Evolutionary conservation across 2,797 vertebrate species (phyloP).

Genomic region (Takifugu rubripes): DNA sequence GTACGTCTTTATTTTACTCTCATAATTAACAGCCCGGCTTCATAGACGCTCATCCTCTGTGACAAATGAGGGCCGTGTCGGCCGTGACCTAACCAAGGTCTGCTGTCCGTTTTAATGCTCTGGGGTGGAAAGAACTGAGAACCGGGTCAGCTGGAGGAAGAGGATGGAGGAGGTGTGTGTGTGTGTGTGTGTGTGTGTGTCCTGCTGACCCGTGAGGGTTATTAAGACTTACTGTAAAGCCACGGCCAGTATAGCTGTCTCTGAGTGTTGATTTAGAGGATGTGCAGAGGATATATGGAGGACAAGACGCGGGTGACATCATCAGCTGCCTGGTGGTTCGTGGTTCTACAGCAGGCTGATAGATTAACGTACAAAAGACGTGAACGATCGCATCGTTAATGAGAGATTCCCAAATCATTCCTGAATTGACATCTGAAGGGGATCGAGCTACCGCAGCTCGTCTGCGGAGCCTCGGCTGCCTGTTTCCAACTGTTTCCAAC

Average conservation of each 20-base stretch:
- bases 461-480: too few species aligned
- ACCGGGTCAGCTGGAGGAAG: slow-evolving; percentile 49
- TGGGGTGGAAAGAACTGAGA: slow-evolving; percentile 51
- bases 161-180: slow-evolving; percentile 19
- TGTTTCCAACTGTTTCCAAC: too few species aligned
- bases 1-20: slow-evolving; percentile 64
- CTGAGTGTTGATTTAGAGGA: slow-evolving; percentile 52
- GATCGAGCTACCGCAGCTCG: too few species aligned
- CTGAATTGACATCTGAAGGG: too few species aligned
- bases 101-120: slow-evolving; percentile 68
- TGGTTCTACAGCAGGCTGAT: too few species aligned
- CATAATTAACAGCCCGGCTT: slow-evolving; percentile 70
- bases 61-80: slow-evolving; percentile 73
- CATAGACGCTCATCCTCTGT: slow-evolving; percentile 61
- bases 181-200: background rate
- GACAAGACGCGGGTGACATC: slow-evolving; percentile 24
- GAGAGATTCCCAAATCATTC: too few species aligned
- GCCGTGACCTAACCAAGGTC: slow-evolving; percentile 69
- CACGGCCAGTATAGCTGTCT: slow-evolving; percentile 44
- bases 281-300: slow-evolving; percentile 41
- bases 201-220: slow-evolving; percentile 61
- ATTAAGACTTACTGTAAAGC: slow-evolving; percentile 53
- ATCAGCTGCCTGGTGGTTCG: background rate
- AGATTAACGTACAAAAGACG: too few species aligned
- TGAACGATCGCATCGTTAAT: too few species aligned